Evolutionary conservation across 1,140 invertebrate genomes (phyloP).

Genomic region (Drosophila nigrodunni): DNA sequence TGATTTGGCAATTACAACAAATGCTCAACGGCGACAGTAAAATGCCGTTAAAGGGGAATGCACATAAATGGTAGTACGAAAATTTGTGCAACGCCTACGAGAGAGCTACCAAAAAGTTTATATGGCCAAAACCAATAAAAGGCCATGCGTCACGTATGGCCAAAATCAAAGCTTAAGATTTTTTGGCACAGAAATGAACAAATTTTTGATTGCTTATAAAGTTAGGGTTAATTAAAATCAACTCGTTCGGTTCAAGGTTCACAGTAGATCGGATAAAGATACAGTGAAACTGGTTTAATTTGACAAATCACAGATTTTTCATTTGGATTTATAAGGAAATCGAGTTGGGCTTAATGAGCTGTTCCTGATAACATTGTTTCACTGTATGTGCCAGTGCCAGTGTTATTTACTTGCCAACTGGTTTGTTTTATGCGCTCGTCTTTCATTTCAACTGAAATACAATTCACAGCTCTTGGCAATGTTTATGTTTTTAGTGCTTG

Average conservation of each 20-base stretch:
- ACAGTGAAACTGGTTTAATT: background rate
- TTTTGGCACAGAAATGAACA: background rate
- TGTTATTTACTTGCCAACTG: conserved; percentile 35
- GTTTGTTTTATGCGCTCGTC: conserved; percentile 21
- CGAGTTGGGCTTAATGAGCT: too few relatives aligned
- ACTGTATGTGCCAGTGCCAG: too few relatives aligned
- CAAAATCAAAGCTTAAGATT: conserved; percentile 29
- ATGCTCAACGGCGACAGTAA: background rate
- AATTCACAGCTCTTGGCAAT: conserved; percentile 21
- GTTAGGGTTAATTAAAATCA: background rate
- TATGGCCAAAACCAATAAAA: conserved; percentile 59
- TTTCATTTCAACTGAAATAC: conserved; percentile 35
- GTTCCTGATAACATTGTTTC: background rate
- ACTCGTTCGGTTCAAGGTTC: background rate
- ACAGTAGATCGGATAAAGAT: too few relatives aligned
- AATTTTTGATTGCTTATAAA: background rate
- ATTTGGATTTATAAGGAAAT: too few relatives aligned
- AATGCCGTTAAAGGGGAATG: conserved; percentile 34
- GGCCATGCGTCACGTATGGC: conserved; percentile 50
- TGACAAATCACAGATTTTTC: background rate
- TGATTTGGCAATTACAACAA: conserved; percentile 38
- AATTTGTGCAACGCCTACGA: conserved; percentile 61
- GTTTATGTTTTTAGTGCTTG: conserved; percentile 43
- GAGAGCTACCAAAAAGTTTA: conserved; percentile 42
- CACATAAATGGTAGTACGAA: conserved; percentile 42